A percentile compares a stretch with the other conserved stretches of the same genome.
Evolutionary conservation across 2,888 invertebrate genomes (phyloP).

Genomic region (Masnerella sp.): DNA sequence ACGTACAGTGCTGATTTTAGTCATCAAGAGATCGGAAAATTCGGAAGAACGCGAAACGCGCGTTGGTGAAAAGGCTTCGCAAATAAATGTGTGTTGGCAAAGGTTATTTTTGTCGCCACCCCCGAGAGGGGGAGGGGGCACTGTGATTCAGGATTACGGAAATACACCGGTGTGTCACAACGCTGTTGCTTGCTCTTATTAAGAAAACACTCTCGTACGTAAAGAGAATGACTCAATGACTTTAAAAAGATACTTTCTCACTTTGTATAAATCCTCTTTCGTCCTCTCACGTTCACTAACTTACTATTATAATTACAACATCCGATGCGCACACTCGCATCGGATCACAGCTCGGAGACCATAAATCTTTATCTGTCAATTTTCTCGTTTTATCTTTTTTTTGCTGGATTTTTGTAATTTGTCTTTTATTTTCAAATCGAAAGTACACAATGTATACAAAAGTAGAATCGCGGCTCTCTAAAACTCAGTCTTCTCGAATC

Average conservation of each 20-base stretch:
- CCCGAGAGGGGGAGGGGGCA: conserved; percentile 41
- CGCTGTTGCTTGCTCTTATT: conserved; percentile 47
- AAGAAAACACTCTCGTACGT: conserved; percentile 53
- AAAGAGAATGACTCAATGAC: conserved; percentile 47
- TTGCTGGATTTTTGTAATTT: conserved; percentile 26
- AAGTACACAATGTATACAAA: conserved; percentile 61
- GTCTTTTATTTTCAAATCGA: conserved; percentile 27
- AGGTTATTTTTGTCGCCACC: conserved; percentile 38
- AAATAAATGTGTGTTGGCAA: conserved; percentile 28
- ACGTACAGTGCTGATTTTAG: conserved; percentile 14
- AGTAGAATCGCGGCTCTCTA: conserved; percentile 57
- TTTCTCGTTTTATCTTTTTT: conserved; percentile 28
- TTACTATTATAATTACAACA: conserved; percentile 11
- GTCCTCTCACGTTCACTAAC: conserved; percentile 16
- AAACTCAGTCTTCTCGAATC: conserved; percentile 67
- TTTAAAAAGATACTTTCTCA: conserved; percentile 36
- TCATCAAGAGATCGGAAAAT: conserved; percentile 41
- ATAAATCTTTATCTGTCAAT: conserved; percentile 8
- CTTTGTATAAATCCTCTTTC: no score
- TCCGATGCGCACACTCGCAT: conserved; percentile 57
- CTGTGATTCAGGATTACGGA: conserved; percentile 49
- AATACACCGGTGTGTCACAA: conserved; percentile 53
- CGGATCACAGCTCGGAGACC: conserved; percentile 62
- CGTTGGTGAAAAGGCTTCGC: conserved; percentile 25
- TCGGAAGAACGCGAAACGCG: conserved; percentile 39